Percentiles rank a stretch among this genome's conserved stretches.
phyloP scores from a whole-genome alignment of 2,113 vertebrate genomes.

The Deroptyus accipitrinus region DNA sequence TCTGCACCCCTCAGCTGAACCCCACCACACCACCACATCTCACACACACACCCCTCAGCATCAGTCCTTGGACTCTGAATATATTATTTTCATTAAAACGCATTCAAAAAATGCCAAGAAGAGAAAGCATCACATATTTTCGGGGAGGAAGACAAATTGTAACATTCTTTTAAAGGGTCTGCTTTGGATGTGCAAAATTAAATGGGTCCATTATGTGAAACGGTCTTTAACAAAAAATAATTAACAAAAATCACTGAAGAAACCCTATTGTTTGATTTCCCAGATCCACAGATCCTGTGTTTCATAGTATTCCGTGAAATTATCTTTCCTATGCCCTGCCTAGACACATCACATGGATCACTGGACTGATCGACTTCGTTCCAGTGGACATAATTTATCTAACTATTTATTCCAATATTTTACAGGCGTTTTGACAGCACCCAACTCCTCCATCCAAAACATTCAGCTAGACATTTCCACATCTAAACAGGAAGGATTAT shows the following conservation, averaged over 20 bases:
- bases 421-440: not conserved
- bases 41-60: not conserved
- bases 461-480: not conserved
- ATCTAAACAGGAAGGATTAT: not conserved
- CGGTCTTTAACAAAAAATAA: not conserved
- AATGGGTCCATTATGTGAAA: not conserved
- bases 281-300: not conserved
- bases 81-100: not conserved
- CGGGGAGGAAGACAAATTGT: rapidly evolving
- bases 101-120: not conserved
- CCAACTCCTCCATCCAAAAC: not conserved
- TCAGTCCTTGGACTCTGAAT: not conserved
- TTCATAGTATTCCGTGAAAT: not conserved
- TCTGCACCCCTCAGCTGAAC: rapidly evolving
- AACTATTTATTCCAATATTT: conserved; percentile 1
- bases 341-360: not conserved
- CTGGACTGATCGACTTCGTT: not conserved
- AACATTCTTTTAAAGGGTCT: not conserved
- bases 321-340: not conserved
- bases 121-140: not conserved
- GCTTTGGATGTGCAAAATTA: not conserved
- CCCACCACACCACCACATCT: rapidly evolving
- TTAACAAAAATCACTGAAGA: not conserved
- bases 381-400: not conserved
- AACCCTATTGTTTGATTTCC: not conserved